A percentile compares a stretch with the other conserved stretches of the same genome.
Conservation (phyloP, 2,797 vertebrate species). For the Anolis apletophallus region DNA sequence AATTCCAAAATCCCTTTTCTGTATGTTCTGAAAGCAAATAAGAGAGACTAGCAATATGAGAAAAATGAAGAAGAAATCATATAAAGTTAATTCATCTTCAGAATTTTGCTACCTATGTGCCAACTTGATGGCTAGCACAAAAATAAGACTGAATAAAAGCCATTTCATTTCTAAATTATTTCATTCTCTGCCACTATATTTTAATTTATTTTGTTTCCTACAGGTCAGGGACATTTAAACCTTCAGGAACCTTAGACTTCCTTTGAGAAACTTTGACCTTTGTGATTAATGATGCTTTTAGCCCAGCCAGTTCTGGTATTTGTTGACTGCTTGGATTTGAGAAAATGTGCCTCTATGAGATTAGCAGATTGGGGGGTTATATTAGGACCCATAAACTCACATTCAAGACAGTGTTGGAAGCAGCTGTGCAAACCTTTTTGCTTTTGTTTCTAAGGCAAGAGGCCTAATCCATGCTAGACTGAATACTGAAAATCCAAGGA, state of each 20-base stretch:
- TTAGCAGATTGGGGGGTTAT: background rate
- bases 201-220: background rate
- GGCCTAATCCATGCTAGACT: background rate
- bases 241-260: background rate
- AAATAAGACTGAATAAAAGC: slow-evolving; percentile 66
- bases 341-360: background rate
- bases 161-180: slow-evolving; percentile 49
- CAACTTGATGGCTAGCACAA: slow-evolving; percentile 56
- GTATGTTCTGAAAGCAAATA: slow-evolving; percentile 16
- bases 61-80: slow-evolving; percentile 10
- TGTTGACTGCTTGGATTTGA: background rate
- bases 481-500: background rate
- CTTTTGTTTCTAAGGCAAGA: background rate
- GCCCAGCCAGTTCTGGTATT: background rate
- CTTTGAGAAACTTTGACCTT: background rate
- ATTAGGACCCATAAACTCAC: background rate
- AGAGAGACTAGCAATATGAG: slow-evolving; percentile 17
- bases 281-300: background rate
- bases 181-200: background rate
- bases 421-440: background rate
- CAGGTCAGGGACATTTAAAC: background rate
- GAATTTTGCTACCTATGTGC: slow-evolving; percentile 54
- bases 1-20: background rate
- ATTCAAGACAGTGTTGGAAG: background rate
- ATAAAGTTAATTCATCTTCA: slow-evolving; percentile 41